Evolutionary conservation across 1,140 invertebrate species (phyloP).

Genomic region (Drosophila orosa): DNA sequence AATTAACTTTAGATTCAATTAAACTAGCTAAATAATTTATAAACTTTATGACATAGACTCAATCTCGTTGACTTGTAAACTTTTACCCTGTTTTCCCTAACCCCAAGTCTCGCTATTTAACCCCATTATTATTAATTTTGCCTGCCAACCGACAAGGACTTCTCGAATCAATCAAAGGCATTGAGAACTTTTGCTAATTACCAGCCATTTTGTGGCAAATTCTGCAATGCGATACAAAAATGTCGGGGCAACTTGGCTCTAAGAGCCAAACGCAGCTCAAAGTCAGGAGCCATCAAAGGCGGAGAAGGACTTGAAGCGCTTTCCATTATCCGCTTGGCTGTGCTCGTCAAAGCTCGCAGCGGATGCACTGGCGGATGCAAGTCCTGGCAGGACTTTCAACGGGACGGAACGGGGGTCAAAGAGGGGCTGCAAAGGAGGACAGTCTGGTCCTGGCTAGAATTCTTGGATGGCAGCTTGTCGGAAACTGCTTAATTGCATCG

Average conservation of each 20-base stretch:
- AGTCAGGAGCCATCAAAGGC: slow-evolving; percentile 46
- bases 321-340: slow-evolving; percentile 55
- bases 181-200: slow-evolving; percentile 47
- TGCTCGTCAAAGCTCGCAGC: slow-evolving; percentile 48
- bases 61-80: neutral
- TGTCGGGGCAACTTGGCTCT: slow-evolving; percentile 36
- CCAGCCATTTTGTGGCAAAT: slow-evolving; percentile 33
- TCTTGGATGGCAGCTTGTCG: slow-evolving; percentile 65
- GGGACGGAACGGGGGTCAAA: neutral
- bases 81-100: neutral
- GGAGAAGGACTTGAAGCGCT: slow-evolving; percentile 36
- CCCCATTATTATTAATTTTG: slow-evolving; percentile 14
- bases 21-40: neutral
- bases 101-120: slow-evolving; percentile 7
- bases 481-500: slow-evolving; percentile 77
- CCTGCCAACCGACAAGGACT: slow-evolving; percentile 9
- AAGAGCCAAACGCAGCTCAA: slow-evolving; percentile 24
- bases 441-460: slow-evolving; percentile 40
- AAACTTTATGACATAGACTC: neutral
- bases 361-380: slow-evolving; percentile 45
- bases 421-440: neutral
- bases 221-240: slow-evolving; percentile 35
- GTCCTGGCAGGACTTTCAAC: slow-evolving; percentile 26
- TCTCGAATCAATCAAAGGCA: slow-evolving; percentile 28
- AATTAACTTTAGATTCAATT: neutral